Conservation (phyloP, 2,888 invertebrate genomes). For the Agrotis ipsilon region DNA sequence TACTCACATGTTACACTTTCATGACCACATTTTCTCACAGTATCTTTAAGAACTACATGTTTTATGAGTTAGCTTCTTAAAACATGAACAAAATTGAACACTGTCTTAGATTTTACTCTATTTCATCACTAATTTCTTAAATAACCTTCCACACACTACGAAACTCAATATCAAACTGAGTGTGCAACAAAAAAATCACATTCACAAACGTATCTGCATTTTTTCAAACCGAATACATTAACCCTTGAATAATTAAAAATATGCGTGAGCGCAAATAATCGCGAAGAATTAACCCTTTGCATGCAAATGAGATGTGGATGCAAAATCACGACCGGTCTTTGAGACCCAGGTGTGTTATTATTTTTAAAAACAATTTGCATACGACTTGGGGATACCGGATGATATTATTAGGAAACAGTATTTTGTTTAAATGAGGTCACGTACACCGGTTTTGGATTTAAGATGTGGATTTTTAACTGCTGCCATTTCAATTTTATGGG, state of each 20-base stretch:
- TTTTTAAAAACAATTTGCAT: constrained; percentile 75
- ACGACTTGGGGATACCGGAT: constrained; percentile 65
- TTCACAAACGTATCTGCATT: constrained; percentile 78
- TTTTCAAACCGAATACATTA: constrained; percentile 86
- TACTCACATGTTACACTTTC: constrained; percentile 16
- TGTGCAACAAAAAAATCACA: constrained; percentile 76
- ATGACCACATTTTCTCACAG: constrained; percentile 1
- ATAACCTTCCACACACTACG: constrained; percentile 75
- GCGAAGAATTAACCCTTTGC: constrained; percentile 89
- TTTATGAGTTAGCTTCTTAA: not conserved
- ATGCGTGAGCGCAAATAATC: constrained; percentile 89
- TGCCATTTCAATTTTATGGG: not conserved
- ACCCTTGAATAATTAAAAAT: constrained; percentile 91
- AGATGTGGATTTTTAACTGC: constrained; percentile 17
- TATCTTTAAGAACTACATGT: no score
- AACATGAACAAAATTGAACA: not conserved
- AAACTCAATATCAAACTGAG: constrained; percentile 83
- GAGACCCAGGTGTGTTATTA: constrained; percentile 84
- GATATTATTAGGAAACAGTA: constrained; percentile 53
- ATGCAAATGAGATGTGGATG: constrained; percentile 86
- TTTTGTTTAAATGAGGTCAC: constrained; percentile 60
- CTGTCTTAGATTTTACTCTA: not conserved
- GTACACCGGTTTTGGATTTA: constrained; percentile 31
- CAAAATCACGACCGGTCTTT: constrained; percentile 84
- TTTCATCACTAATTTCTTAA: constrained; percentile 9